Evolutionary conservation across 2,113 vertebrate genomes (phyloP).

Genomic region (Oenanthe oenanthe): DNA sequence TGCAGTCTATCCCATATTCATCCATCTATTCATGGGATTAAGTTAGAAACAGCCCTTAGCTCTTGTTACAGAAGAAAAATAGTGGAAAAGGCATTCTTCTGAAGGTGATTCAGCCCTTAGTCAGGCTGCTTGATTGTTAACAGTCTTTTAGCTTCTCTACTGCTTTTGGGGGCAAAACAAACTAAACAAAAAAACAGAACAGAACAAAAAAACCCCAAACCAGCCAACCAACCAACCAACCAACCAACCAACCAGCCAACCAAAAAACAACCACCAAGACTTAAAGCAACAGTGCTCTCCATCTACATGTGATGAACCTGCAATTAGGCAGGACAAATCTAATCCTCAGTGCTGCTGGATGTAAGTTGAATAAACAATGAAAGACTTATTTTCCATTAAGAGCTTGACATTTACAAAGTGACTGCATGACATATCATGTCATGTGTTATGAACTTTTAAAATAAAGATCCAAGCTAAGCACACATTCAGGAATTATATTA

Average conservation of each 20-base stretch:
- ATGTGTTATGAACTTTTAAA: background rate
- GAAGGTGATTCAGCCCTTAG: background rate
- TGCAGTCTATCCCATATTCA: background rate
- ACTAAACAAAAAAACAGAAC: background rate
- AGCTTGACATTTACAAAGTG: constrained; percentile 13
- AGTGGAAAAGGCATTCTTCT: background rate
- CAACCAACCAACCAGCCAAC: background rate
- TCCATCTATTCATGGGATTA: background rate
- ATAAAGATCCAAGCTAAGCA: background rate
- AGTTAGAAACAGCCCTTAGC: background rate
- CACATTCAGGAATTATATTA: background rate
- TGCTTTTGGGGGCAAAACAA: background rate
- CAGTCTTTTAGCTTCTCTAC: background rate
- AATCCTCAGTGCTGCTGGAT: background rate
- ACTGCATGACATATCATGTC: background rate
- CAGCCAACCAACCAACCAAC: background rate
- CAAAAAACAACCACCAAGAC: background rate
- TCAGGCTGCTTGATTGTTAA: background rate
- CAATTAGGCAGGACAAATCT: background rate
- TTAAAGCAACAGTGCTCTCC: background rate
- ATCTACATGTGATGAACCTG: background rate
- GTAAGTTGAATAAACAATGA: background rate
- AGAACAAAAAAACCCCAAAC: background rate
- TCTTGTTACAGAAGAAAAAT: background rate
- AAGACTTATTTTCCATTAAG: constrained; percentile 17